These are phyloP conservation scores for Lagopus muta DNA, from an alignment of 2,113 vertebrate species.

Conservation along the genomic window DNA sequence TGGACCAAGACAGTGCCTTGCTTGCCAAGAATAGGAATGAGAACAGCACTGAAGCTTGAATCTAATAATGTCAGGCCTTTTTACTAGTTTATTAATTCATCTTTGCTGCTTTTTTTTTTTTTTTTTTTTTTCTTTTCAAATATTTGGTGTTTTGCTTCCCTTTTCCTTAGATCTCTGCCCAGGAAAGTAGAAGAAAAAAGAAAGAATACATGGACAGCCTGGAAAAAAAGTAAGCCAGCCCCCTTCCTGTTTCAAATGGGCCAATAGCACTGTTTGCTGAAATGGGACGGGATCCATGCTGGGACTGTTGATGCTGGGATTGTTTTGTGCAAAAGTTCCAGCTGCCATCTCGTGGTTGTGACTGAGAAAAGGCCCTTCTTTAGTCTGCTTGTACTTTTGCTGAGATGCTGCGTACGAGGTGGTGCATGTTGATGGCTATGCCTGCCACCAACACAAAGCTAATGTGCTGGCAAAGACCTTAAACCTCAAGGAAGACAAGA, in stretches of 20 bases:
- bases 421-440: neutral
- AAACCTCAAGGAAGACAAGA: neutral
- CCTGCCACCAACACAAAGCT: neutral
- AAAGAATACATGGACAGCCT: constrained; percentile 99
- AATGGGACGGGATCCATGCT: constrained; percentile 45
- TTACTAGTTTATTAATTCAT: neutral
- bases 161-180: constrained; percentile 91
- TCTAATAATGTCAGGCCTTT: neutral
- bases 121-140: neutral
- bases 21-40: constrained; percentile 31
- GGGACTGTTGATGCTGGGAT: constrained; percentile 29
- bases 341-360: constrained; percentile 76
- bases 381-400: neutral
- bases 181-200: constrained; percentile 98
- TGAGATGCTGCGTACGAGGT: neutral
- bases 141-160: constrained; percentile 28
- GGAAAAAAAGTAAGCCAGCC: constrained; percentile 93
- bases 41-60: neutral
- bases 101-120: neutral
- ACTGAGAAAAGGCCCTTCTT: constrained; percentile 38
- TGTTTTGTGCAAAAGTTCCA: neutral
- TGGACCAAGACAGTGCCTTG: neutral
- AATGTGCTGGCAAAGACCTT: neutral
- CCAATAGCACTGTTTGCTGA: neutral
- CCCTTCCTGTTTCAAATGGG: neutral